Conservation (phyloP, 2,113 vertebrate species). For the Chrysochloris asiatica region DNA sequence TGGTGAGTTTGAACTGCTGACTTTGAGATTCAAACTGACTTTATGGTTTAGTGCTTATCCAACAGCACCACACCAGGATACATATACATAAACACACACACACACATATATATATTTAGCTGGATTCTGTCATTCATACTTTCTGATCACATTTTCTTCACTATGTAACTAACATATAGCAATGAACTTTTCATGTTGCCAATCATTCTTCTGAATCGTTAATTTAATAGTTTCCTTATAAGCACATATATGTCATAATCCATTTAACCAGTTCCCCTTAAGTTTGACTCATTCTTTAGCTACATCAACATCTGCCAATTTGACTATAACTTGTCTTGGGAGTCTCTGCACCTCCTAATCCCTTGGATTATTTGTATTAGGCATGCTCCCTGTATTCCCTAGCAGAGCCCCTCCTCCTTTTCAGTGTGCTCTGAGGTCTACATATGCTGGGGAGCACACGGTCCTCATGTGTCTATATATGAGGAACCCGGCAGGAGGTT, state of each 20-base stretch:
- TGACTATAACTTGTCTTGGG: constrained; percentile 32
- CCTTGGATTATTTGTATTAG: constrained; percentile 67
- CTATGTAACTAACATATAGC: not conserved
- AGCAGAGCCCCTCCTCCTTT: constrained; percentile 17
- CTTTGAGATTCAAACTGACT: too few species aligned
- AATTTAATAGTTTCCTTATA: constrained; percentile 27
- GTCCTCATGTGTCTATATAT: not conserved
- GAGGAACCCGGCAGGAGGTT: not conserved
- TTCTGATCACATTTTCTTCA: constrained; percentile 6
- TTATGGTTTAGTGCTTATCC: too few species aligned
- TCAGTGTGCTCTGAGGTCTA: not conserved
- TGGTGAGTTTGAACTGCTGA: too few species aligned
- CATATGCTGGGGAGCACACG: not conserved
- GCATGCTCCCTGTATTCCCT: constrained; percentile 59
- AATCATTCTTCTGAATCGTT: constrained; percentile 19
- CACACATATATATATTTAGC: not conserved
- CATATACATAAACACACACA: too few species aligned
- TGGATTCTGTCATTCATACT: not conserved
- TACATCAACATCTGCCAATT: constrained; percentile 47
- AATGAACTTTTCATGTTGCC: not conserved
- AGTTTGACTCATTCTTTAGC: constrained; percentile 15
- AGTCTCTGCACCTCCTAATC: constrained; percentile 57
- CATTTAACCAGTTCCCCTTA: not conserved
- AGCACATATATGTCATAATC: not conserved
- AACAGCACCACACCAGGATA: too few species aligned